These are phyloP conservation scores for Bradypodion ventrale DNA, from an alignment of 2,797 vertebrate genomes.

Conservation along the genomic window DNA sequence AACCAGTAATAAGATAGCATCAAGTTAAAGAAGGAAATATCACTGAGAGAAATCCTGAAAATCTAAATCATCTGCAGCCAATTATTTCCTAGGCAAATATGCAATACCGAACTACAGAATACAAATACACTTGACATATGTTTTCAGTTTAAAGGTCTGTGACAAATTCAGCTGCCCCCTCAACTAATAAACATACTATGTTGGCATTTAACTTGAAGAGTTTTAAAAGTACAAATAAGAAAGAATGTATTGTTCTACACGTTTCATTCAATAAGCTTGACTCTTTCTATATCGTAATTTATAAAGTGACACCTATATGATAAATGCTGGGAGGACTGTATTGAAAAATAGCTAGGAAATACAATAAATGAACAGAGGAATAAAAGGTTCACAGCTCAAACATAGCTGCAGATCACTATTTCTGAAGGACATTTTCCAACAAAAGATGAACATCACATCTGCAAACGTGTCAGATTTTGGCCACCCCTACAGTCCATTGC, in stretches of 20 bases:
- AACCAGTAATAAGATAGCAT: background rate
- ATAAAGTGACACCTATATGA: background rate
- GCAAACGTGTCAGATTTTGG: too few species aligned
- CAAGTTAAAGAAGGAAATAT: background rate
- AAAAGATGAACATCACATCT: background rate
- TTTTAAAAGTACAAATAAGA: background rate
- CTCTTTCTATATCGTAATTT: background rate
- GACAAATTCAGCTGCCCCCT: background rate
- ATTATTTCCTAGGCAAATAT: slow-evolving; percentile 23
- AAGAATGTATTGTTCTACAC: background rate
- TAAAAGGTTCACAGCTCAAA: background rate
- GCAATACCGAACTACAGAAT: background rate
- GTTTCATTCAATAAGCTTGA: background rate
- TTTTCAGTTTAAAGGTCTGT: slow-evolving; percentile 18
- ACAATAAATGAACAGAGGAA: background rate
- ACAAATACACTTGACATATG: slow-evolving; percentile 13
- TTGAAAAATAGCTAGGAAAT: background rate
- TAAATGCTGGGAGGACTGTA: background rate
- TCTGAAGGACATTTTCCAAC: background rate
- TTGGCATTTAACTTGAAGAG: background rate
- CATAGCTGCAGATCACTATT: background rate
- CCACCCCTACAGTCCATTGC: background rate
- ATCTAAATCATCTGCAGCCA: background rate
- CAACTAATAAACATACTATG: background rate
- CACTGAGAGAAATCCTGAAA: slow-evolving; percentile 2